A percentile compares a stretch with the other conserved stretches of the same genome.
Conservation (phyloP, 2,888 invertebrate genomes). For the Phania funesta region DNA sequence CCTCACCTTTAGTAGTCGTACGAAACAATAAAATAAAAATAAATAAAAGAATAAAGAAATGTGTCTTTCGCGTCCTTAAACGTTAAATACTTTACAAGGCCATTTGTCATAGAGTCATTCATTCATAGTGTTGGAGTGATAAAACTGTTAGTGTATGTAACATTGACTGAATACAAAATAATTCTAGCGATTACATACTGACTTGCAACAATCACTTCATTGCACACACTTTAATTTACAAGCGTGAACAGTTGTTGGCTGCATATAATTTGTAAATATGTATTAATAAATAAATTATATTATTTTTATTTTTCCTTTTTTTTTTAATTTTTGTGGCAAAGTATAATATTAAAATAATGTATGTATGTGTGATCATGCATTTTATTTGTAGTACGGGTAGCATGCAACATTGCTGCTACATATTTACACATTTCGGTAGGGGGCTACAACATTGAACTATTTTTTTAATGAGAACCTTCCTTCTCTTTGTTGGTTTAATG, state of each 20-base stretch:
- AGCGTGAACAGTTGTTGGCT: neutral
- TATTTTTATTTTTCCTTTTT: conserved; percentile 23
- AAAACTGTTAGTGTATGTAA: conserved; percentile 43
- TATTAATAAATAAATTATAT: conserved; percentile 45
- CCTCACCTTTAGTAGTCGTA: conserved; percentile 33
- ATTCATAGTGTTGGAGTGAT: conserved; percentile 51
- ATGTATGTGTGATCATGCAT: neutral
- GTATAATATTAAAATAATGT: conserved; percentile 3
- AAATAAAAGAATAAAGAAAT: conserved; percentile 34
- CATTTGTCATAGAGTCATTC: conserved; percentile 57
- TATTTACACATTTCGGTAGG: conserved; percentile 7
- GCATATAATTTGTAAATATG: conserved; percentile 52
- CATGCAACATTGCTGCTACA: conserved; percentile 47
- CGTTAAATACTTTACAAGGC: conserved; percentile 59
- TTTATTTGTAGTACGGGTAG: conserved; percentile 7
- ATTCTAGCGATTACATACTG: conserved; percentile 38
- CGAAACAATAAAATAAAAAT: conserved; percentile 26
- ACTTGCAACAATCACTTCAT: conserved; percentile 30
- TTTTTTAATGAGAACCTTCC: conserved; percentile 54
- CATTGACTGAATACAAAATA: conserved; percentile 54
- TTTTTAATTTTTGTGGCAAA: neutral
- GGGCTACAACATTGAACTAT: conserved; percentile 57
- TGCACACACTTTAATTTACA: neutral
- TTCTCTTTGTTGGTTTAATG: conserved; percentile 31
- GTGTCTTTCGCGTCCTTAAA: conserved; percentile 52